Base-by-base conservation (phyloP, 2,888 invertebrate species). In the Petrolisthes cinctipes region DNA sequence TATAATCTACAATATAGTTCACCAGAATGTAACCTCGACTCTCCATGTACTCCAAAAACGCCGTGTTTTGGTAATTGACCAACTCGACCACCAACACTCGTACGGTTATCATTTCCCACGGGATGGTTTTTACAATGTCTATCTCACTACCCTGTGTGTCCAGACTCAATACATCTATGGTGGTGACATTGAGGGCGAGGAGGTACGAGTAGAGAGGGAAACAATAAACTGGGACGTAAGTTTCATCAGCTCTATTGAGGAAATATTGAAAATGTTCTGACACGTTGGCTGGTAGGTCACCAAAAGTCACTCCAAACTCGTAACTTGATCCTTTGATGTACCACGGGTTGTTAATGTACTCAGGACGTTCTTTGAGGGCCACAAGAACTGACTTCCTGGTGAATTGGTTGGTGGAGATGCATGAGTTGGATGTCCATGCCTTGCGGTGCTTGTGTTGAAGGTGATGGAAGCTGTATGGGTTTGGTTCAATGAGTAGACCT, bases 141-240 rank as follows among this genome's bases (percentile, higher is more conserved):
- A 94, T 92, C 91, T 94, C 94, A 80, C 92, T 92, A 3, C 94
- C 94, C 91, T 94, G 94, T 9, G 94, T 93, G 91, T 94, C 94
- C 54, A 94, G 92, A 91, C 94, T 94, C 90, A 94, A 93, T 91
- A 94, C 94, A 91, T 94, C 94, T 5, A 94, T 92, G 0, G 92
- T 92, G 9, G 93, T 93, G 23, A 92, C 91, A 88, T 93, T 93
- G 20, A 94, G 92, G 1, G 94, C 93, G 7, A 93, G 91, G 89
- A 94, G 92, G 86, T 93, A 93, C 7, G 94, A 93, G 83, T 92
- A 93, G 5, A 94, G 91, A 0, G 94, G 94, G 91, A 94, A 93
- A 91, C 94, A 94, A 91, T 94, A 51, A 14, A 56, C 57, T 2
- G 61, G 7, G 17, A 54, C 56, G 37, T 76, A 83, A n/a, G 73